Base-by-base conservation (phyloP, 1,140 invertebrate species). In the Listronotus oregonensis region DNA sequence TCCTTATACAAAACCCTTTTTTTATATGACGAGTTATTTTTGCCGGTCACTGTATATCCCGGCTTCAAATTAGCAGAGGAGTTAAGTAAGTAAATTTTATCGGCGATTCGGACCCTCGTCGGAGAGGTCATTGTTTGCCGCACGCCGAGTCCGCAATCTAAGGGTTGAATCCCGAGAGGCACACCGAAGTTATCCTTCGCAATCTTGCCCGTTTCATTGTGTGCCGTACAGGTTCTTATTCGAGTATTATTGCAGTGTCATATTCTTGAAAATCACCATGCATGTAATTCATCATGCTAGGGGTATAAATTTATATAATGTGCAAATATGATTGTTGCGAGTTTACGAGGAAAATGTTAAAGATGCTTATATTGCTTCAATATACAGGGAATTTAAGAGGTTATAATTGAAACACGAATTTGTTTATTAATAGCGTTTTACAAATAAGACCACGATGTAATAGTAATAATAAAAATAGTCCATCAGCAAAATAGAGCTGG, bases 231-330 rank as follows among this genome's bases (percentile, higher is more conserved):
- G 18, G 42, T 56, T 64, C 51, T 64, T 64, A n/a, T n/a, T n/a
- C n/a, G 56, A 55, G 55, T 52, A 64, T 64, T 64, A 64, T 64
- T 64, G 62, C 52, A 49, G 62, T 64, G 62, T 64, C 62, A 64
- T 64, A 64, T 64, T 64, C 44, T 34, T 47, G 60, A 31, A 52
- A 39, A 54, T 63, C 50, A 55, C 14, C 43, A 50, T 61, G 40
- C 50, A 37, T 17, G 47, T 43, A 34, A 63, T 63, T 63, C 52
- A 63, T 63, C 50, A 63, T 63, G 12, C 12, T 31, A 2, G 14
- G 44, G 17, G 18, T 61, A 61, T 27, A 27, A 27, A 27, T 27
- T 27, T 27, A 27, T 27, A 27, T 27, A 27, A 27, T 27, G 21
- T 27, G 21, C 21, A 27, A 27, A 27, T 27, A 27, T 27, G 21